Evolutionary conservation across 2,797 vertebrate species (phyloP), one percentile per base, ranked within the genome.

Genomic region (Zalophus californianus): DNA sequence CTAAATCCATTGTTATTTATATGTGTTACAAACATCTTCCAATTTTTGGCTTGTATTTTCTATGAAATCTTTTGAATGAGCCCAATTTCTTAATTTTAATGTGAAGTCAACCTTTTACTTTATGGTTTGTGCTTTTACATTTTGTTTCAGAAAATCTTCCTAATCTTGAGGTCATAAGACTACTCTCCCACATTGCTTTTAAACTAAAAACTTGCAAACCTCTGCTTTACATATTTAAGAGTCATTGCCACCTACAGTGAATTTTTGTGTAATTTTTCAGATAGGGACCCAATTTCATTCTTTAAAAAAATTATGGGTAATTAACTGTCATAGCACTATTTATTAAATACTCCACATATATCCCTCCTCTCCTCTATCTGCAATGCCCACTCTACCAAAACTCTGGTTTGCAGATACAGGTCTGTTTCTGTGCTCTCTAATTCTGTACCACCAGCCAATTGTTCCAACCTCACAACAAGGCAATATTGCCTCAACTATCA

Each of bases 251-350:
- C 8, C 58, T 86, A 44, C 15, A 78, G 78, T 60, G 58, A 66
- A 94, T 68, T 95, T 86, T 73, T 91, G 52, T 35, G 8, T 95
- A 62, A 20, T 20, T 86, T 95, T 78, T 91, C 41, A 91, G 27
- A 86, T 14, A 64, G 77, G 44, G 21, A 82, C 64, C 27, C 48
- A 66, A 21, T 29, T 48, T 80, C 68, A 89, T 32, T 90, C 89
- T 83, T 64, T 3, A 8, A 89, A 88, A 87, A 41, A 54, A 52
- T 50, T 52, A 82, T n/a, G 20, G 35, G 16, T 85, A 85, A 75
- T 62, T 64, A 77, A 64, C 23, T 66, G 32, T 54, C 72, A 86
- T 0, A 18, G 48, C 48, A 77, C 14, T n/a, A 62, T 13, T 92
- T 86, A 66, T 77, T 66, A 68, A 64, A 77, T 12, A 77, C 48